Evolutionary conservation across 2,888 invertebrate genomes (phyloP), one percentile per base, ranked within the genome.

Genomic region (Polydrusus pterygomalis): DNA sequence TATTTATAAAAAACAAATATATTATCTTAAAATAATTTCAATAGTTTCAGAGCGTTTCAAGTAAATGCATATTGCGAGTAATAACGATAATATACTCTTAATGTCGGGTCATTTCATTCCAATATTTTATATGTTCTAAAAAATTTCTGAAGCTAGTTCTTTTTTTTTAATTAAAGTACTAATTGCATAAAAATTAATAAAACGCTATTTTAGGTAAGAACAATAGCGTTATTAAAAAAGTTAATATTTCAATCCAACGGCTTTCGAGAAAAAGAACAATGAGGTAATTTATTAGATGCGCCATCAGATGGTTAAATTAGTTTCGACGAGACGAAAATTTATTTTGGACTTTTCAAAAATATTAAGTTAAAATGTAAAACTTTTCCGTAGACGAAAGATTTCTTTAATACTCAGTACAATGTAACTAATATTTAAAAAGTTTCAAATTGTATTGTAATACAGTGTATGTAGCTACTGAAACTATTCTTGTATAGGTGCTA

Each of bases 151-250:
- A n/a, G n/a, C n/a, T n/a, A n/a, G n/a, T n/a, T n/a, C n/a, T n/a
- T n/a, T n/a, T n/a, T n/a, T n/a, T n/a, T n/a, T n/a, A n/a, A n/a
- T n/a, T n/a, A n/a, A 49, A 30, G 34, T 49, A 69, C 62, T 51
- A 70, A 62, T 54, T 18, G 47, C 70, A 47, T 20, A 17, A 40
- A 70, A 34, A 75, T 70, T 70, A 75, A 67, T 71, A 75, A 75
- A 75, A 75, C 38, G 25, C 40, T 38, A 30, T 11, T 75, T 62
- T 58, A 34, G 65, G 30, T 75, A 70, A 70, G 54, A 60, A 71
- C 75, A 75, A 75, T 75, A 72, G 43, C 67, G 62, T 63, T 75
- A 75, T 76, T 76, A 72, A 76, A 76, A 76, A 76, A 76, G 72
- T 76, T 76, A 76, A 76, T 76, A 76, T 76, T 76, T 76, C 72